phyloP scores from a whole-genome alignment of 2,797 vertebrate species.

The Rhincodon typus region DNA sequence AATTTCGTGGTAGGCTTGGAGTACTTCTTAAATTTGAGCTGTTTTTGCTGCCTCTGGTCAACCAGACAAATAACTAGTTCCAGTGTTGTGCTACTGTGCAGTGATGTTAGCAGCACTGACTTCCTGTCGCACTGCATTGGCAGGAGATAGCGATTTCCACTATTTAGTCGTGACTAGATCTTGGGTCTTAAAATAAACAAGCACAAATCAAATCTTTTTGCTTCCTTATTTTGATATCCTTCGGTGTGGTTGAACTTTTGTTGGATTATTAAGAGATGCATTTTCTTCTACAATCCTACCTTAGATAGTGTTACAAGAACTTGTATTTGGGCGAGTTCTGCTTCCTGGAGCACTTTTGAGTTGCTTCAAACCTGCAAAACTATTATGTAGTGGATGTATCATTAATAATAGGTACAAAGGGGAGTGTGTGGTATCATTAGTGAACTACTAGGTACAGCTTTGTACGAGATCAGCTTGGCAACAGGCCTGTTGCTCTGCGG shows the following conservation, averaged over 20 bases:
- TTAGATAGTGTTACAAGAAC: background rate
- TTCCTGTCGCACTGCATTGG: too few species aligned
- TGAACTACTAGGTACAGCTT: conserved; percentile 12
- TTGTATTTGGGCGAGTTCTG: background rate
- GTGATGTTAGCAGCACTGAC: too few species aligned
- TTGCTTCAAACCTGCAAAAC: background rate
- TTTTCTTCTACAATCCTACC: background rate
- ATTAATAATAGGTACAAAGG: background rate
- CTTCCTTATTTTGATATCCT: background rate
- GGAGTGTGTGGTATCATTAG: background rate
- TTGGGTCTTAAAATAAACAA: background rate
- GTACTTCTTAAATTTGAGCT: background rate
- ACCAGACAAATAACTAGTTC: too few species aligned
- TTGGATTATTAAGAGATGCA: background rate
- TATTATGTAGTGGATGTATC: background rate
- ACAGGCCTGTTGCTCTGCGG: background rate
- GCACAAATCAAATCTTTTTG: background rate
- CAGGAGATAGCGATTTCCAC: background rate
- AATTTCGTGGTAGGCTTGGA: too few species aligned
- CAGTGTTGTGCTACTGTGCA: too few species aligned
- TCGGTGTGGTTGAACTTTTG: background rate
- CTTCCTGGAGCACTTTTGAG: background rate
- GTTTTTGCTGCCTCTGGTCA: too few species aligned
- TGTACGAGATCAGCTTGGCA: conserved; percentile 3
- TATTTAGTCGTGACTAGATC: background rate